These are phyloP conservation scores for Vanacampus margaritifer DNA, from an alignment of 2,113 vertebrate species.

Conservation along the genomic window DNA sequence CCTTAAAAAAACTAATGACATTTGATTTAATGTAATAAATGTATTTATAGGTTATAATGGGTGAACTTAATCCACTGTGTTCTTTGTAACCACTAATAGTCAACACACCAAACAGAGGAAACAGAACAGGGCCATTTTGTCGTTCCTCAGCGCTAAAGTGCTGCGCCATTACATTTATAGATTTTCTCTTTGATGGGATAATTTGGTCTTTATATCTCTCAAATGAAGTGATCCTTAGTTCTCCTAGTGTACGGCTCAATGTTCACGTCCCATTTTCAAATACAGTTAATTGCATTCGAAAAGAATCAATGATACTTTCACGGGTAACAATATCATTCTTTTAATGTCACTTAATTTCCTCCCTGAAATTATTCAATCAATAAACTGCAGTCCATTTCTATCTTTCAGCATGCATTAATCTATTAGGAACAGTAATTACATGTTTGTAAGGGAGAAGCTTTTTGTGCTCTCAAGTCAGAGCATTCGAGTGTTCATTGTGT, in stretches of 20 bases:
- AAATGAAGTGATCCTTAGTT: constrained; percentile 69
- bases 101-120: constrained; percentile 42
- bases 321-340: constrained; percentile 66
- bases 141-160: constrained; percentile 53
- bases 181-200: constrained; percentile 74
- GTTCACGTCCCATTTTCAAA: constrained; percentile 62
- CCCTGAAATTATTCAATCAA: constrained; percentile 65
- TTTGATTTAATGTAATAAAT: no score
- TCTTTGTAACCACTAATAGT: constrained; percentile 31
- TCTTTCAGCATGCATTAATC: constrained; percentile 69
- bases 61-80: background rate
- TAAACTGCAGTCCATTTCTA: constrained; percentile 66
- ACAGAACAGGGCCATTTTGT: constrained; percentile 60
- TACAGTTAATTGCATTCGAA: constrained; percentile 71
- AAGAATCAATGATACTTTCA: constrained; percentile 71
- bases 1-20: no score
- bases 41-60: background rate
- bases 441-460: constrained; percentile 59
- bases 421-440: constrained; percentile 68
- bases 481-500: constrained; percentile 44
- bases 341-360: constrained; percentile 71
- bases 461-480: constrained; percentile 49
- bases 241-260: constrained; percentile 49
- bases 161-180: constrained; percentile 72
- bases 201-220: constrained; percentile 73